Conservation (phyloP, 1,140 invertebrate species). For the Colletes latitarsis region DNA sequence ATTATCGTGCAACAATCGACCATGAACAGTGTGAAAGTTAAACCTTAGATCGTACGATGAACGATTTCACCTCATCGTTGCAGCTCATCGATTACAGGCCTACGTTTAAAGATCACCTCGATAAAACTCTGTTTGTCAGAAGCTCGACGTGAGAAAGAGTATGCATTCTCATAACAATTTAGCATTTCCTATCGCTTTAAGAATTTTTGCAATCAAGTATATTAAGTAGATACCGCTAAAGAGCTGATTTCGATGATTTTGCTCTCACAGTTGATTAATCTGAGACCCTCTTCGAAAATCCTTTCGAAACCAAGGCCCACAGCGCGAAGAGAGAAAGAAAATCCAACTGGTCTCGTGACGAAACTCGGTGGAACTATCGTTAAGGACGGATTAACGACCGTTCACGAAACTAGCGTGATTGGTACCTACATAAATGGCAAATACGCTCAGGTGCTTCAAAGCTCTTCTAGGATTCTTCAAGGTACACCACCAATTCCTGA, state of each 20-base stretch:
- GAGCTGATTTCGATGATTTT: background rate
- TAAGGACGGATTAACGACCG: slow-evolving; percentile 90
- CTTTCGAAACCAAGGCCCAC: slow-evolving; percentile 71
- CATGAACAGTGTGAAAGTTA: no score
- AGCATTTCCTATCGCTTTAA: no score
- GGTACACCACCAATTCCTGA: slow-evolving; percentile 46
- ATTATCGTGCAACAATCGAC: no score
- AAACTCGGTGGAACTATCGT: slow-evolving; percentile 91
- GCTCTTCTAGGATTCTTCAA: slow-evolving; percentile 84
- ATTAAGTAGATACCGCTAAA: no score
- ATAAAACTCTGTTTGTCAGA: no score
- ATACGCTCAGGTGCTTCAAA: slow-evolving; percentile 91
- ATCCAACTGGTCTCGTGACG: slow-evolving; percentile 90
- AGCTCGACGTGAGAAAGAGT: no score
- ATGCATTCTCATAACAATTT: no score
- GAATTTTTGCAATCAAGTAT: no score
- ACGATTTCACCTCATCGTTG: no score
- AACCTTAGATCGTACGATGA: no score
- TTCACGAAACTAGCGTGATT: slow-evolving; percentile 93
- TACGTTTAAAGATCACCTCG: no score
- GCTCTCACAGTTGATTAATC: slow-evolving; percentile 76
- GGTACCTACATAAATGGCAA: slow-evolving; percentile 93
- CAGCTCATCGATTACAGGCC: no score
- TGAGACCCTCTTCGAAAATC: slow-evolving; percentile 77
- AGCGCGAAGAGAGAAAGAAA: slow-evolving; percentile 82